Percentiles rank a stretch among this genome's conserved stretches.
Conservation (phyloP, 2,113 vertebrate species). For the Numida meleagris region DNA sequence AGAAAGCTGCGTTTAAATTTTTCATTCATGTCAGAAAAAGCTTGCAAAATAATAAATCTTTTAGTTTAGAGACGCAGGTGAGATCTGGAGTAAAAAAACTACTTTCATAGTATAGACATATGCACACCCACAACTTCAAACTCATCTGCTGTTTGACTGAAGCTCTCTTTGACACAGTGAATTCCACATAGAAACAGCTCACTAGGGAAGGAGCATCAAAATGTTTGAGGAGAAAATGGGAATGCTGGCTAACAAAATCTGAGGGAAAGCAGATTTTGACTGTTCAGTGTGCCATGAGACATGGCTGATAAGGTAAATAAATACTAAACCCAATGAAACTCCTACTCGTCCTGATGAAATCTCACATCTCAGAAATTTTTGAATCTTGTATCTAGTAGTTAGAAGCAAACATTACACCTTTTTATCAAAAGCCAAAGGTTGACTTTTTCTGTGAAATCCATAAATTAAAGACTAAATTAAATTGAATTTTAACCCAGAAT, state of each 20-base stretch:
- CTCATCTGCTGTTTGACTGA: background rate
- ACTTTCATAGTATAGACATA: background rate
- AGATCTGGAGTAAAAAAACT: background rate
- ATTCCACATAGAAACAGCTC: background rate
- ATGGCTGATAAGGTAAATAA: background rate
- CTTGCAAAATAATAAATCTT: background rate
- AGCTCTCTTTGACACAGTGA: background rate
- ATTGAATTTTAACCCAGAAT: background rate
- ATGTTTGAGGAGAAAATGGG: background rate
- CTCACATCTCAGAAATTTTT: background rate
- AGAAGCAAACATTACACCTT: background rate
- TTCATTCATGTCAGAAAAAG: background rate
- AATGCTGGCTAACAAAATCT: background rate
- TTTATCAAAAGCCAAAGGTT: background rate
- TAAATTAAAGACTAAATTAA: background rate
- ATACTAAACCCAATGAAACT: background rate
- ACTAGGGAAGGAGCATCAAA: background rate
- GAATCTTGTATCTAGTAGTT: fast-evolving
- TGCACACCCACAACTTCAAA: background rate
- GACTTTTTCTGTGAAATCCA: background rate
- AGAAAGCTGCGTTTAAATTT: background rate
- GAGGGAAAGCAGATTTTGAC: background rate
- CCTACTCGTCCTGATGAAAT: background rate
- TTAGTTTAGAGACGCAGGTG: background rate
- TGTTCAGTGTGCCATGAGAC: background rate